Base-by-base conservation (phyloP, 1,140 invertebrate species). In the Eumeta japonica region DNA sequence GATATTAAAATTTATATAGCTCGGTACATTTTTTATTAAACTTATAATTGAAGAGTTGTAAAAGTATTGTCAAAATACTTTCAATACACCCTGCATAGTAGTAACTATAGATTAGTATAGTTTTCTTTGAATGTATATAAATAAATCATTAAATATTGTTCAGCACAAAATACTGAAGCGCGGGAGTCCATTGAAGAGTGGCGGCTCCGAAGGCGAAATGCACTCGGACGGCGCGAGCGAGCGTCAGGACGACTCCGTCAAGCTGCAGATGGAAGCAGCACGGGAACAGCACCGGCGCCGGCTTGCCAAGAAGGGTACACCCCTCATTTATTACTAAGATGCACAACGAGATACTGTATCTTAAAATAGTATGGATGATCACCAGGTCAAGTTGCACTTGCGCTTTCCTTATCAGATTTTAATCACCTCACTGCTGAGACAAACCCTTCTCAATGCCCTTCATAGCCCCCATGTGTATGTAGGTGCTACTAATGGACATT, bases 211-310 rank as follows among this genome's bases (percentile, higher is more conserved):
- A 51, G 61, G 59, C 3, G 68, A 71, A 28, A 51, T 39, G 32
- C 58, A 43, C 11, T 61, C 57, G 3, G 62, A 71, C 41, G 55
- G 59, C 1, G 62, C 52, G 7, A 49, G 51, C n/a, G 62, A 64
- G 18, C 45, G 57, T 2, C 48, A 46, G 16, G 62, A 62, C 44
- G 74, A 77, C 55, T 51, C 54, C 36, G 56, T 72, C 18, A 77
- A 75, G 61, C 59, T 75, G 30, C 66, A 75, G 46, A 77, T 77
- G 74, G 72, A 75, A 38, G 66, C 59, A 0, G 68, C 66, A 0
- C 46, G 74, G 32, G 72, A 77, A 37, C 59, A 67, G 39, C 74
- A 77, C 18, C 35, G 74, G 7, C 36, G 57, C 9, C 36, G 61
- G n/a, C 48, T 77, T 1, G 74, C 74, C 13, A 76, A 75, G 44